phyloP scores from a whole-genome alignment of 2,797 vertebrate genomes.

The Amblyraja radiata region DNA sequence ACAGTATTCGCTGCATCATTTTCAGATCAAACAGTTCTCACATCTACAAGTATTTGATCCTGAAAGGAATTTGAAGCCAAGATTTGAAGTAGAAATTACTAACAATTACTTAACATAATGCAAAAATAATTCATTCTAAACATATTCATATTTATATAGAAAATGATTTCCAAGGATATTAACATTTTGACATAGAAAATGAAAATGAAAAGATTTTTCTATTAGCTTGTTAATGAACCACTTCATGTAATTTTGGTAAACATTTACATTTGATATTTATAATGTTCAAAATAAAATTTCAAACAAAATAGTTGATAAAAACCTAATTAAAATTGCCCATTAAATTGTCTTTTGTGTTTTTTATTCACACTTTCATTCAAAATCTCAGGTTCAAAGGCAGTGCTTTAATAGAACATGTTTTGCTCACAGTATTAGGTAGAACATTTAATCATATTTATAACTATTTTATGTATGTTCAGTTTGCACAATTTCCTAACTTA shows the following conservation, averaged over 20 bases:
- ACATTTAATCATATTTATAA: not conserved
- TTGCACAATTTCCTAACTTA: not conserved
- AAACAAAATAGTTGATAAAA: conserved; percentile 6
- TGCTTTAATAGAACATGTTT: not conserved
- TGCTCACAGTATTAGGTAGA: not conserved
- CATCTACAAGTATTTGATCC: not conserved
- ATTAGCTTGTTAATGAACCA: not conserved
- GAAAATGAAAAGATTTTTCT: not conserved
- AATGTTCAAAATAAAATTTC: not conserved
- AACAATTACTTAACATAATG: not conserved
- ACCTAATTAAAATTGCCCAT: not conserved
- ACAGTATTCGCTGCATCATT: not conserved
- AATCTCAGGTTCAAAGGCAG: not conserved
- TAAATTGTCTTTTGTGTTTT: not conserved
- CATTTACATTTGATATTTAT: not conserved
- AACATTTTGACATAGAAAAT: not conserved
- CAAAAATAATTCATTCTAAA: not conserved
- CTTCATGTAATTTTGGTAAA: not conserved
- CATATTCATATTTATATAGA: not conserved
- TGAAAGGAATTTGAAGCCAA: not conserved
- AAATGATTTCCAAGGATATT: not conserved
- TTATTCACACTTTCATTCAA: not conserved
- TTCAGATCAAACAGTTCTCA: not conserved
- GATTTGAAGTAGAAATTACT: not conserved
- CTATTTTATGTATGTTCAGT: not conserved